Base-by-base conservation (phyloP, 2,113 vertebrate species). In the Felis catus region DNA sequence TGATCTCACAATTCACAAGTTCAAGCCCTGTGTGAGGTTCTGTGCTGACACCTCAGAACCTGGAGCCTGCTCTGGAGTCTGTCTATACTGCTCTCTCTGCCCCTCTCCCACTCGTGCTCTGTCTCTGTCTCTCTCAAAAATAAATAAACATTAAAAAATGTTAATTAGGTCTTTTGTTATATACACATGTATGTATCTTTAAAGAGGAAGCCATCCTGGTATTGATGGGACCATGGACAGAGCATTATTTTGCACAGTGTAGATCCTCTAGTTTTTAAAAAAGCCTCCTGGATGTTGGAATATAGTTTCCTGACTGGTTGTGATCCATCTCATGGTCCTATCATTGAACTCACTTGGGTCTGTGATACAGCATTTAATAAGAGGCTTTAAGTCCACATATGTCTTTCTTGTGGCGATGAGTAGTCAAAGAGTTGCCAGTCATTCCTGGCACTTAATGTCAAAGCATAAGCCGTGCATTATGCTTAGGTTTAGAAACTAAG, bases 401-500 rank as follows among this genome's bases (percentile, higher is more conserved):
- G 33, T 81, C 4, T 91, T 27, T 73, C 82, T 73, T 61, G 33
- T 92, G 48, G 84, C 92, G 21, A 27, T 78, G 29, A 31, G 16
- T 6, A 58, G 3, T 84, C 53, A 80, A 76, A 79, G 48, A 89
- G 45, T 36, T 90, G 41, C 5, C 12, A 51, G 23, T 74, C 25
- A 78, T 94, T 87, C 5, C 61, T 53, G 4, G 51, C 71, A 85
- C 41, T 36, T 61, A 81, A 93, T 53, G 48, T 88, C 94, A 66
- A 92, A 74, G 13, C 16, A 80, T 81, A 92, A 86, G 15, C 31
- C 13, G 48, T 86, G n/a, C n/a, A 51, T 79, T 89, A 45, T 76
- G 51, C 58, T 88, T 91, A 89, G 23, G 11, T 48, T 91, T 89
- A 89, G 83, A 91, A 70, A 79, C 55, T 58, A 79, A 96, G 63